Percentiles rank a stretch among this genome's conserved stretches.
These are phyloP conservation scores for Catharus ustulatus DNA, from an alignment of 2,797 vertebrate genomes.

Conservation along the genomic window DNA sequence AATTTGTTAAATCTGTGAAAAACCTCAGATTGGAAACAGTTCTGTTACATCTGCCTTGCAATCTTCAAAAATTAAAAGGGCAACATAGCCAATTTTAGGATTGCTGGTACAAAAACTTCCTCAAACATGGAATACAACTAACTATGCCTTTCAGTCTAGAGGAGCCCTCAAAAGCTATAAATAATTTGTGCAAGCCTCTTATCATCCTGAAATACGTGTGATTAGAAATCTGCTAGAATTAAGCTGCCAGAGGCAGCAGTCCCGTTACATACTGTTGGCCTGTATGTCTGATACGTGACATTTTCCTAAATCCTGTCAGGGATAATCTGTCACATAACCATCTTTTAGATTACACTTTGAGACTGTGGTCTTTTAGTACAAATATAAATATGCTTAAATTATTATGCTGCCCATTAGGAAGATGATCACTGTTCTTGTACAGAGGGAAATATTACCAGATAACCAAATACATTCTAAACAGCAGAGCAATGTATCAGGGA, in stretches of 20 bases:
- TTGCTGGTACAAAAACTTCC: neutral
- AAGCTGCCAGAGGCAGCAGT: constrained; percentile 39
- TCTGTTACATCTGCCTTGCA: neutral
- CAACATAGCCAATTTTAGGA: neutral
- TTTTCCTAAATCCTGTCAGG: constrained; percentile 38
- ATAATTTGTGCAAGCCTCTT: constrained; percentile 22
- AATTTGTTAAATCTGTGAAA: neutral
- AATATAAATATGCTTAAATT: constrained; percentile 2
- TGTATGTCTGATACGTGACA: neutral
- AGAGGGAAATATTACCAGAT: neutral
- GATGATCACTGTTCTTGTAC: neutral
- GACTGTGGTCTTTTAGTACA: constrained; percentile 8
- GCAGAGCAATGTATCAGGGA: neutral
- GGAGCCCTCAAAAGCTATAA: neutral
- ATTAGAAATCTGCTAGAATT: constrained; percentile 36
- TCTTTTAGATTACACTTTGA: constrained; percentile 23
- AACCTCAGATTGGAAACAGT: neutral
- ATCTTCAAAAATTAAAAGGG: neutral
- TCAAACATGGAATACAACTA: neutral
- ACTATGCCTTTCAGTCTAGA: neutral
- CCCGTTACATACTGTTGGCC: neutral
- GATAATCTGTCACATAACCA: constrained; percentile 16
- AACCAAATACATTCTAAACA: neutral
- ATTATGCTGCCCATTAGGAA: neutral
- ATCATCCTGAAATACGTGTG: neutral